Conservation (phyloP, 2,888 invertebrate genomes). For the Parelbella ahira region DNA sequence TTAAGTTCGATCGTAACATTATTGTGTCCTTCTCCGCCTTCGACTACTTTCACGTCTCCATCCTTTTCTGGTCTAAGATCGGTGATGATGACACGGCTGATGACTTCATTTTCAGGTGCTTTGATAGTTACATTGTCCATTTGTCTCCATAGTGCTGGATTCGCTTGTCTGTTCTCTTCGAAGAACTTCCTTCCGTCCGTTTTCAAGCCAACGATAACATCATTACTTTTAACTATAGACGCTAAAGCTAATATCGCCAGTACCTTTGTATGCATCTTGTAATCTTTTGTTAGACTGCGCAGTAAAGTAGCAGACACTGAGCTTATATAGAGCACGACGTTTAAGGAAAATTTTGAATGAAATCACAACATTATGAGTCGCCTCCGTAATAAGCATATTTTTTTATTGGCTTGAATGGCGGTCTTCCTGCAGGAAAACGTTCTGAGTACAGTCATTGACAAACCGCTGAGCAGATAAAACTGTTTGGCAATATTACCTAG, state of each 20-base stretch:
- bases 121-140: slow-evolving; percentile 49
- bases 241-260: slow-evolving; percentile 39
- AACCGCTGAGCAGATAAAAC: slow-evolving; percentile 21
- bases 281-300: slow-evolving; percentile 45
- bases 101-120: slow-evolving; percentile 48
- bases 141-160: slow-evolving; percentile 60
- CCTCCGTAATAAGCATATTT: slow-evolving; percentile 45
- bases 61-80: slow-evolving; percentile 61
- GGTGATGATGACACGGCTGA: slow-evolving; percentile 50
- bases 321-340: slow-evolving; percentile 51
- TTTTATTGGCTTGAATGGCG: slow-evolving; percentile 51
- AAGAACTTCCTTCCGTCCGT: slow-evolving; percentile 48
- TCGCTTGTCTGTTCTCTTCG: slow-evolving; percentile 53
- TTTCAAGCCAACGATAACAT: slow-evolving; percentile 45
- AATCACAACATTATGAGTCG: slow-evolving; percentile 44
- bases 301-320: slow-evolving; percentile 28
- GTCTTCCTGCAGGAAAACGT: slow-evolving; percentile 67
- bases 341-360: slow-evolving; percentile 60
- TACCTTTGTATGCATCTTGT: slow-evolving; percentile 43
- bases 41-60: slow-evolving; percentile 55
- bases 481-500: slow-evolving; percentile 19
- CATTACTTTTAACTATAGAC: slow-evolving; percentile 43
- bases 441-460: slow-evolving; percentile 39
- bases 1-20: slow-evolving; percentile 62
- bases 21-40: slow-evolving; percentile 59